Percentiles rank a stretch among this genome's conserved stretches.
Conservation (phyloP, 1,140 invertebrate genomes). For the Harpegnathos saltator region DNA sequence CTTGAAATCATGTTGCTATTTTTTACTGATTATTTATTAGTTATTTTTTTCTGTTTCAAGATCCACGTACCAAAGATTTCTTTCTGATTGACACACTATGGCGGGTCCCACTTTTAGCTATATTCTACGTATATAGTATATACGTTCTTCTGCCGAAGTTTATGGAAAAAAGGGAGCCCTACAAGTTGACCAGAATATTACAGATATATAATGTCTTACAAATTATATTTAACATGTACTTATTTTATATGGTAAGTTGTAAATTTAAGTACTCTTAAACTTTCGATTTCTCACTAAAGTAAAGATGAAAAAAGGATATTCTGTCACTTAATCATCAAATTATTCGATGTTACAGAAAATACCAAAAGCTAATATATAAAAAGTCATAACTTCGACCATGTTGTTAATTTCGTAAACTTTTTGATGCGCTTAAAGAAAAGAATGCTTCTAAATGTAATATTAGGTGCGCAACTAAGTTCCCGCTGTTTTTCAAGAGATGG, state of each 20-base stretch:
- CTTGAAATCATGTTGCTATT: background rate
- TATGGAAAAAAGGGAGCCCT: conserved; percentile 88
- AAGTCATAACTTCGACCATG: no score
- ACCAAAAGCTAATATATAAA: no score
- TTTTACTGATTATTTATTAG: conserved; percentile 17
- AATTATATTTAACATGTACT: conserved; percentile 88
- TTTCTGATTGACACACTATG: conserved; percentile 88
- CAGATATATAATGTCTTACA: conserved; percentile 92
- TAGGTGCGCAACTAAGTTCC: no score
- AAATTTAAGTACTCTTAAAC: background rate
- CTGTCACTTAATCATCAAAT: background rate
- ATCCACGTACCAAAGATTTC: conserved; percentile 88
- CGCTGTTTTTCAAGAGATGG: no score
- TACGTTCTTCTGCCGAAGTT: conserved; percentile 89
- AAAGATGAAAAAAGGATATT: background rate
- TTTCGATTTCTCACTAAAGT: background rate
- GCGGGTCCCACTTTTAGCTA: conserved; percentile 86
- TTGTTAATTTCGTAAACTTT: no score
- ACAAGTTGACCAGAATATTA: conserved; percentile 89
- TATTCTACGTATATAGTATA: conserved; percentile 90
- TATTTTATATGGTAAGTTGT: conserved; percentile 88
- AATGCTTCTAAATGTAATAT: no score
- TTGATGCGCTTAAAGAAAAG: no score
- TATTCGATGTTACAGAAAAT: background rate
- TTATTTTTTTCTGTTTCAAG: conserved; percentile 80